Percentiles rank a stretch among this genome's conserved stretches.
phyloP scores from a whole-genome alignment of 2,888 invertebrate genomes.

The Lasioglossum vierecki region DNA sequence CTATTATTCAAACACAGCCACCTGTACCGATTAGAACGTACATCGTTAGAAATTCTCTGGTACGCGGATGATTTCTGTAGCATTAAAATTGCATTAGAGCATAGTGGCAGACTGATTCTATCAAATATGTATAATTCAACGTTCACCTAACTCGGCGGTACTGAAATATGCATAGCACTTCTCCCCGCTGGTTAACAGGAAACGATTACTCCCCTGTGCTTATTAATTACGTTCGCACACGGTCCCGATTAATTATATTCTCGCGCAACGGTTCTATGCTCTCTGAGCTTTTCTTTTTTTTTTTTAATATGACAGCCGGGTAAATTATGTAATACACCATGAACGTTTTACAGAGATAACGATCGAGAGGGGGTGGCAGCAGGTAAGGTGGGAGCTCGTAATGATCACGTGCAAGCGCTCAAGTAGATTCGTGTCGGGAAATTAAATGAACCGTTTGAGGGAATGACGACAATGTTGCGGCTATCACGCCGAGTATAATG shows the following conservation, averaged over 20 bases:
- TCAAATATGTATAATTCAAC: neutral
- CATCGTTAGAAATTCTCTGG: neutral
- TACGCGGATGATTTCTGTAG: neutral
- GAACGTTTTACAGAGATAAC: conserved; percentile 7
- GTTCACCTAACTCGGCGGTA: neutral
- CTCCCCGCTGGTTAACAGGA: neutral
- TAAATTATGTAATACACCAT: neutral
- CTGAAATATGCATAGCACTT: neutral
- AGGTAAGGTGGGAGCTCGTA: neutral
- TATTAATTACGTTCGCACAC: conserved; percentile 1
- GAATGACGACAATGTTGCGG: conserved; percentile 48
- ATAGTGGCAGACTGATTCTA: neutral
- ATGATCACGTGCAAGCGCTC: conserved; percentile 29
- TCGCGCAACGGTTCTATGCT: neutral
- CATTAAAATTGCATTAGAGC: neutral
- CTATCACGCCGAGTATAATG: conserved; percentile 50
- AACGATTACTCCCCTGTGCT: neutral
- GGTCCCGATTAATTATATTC: conserved; percentile 1
- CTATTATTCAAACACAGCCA: neutral
- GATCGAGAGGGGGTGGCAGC: neutral
- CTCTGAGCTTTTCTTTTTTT: neutral
- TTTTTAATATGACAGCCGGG: neutral
- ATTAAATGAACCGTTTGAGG: conserved; percentile 52
- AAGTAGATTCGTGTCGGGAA: conserved; percentile 36
- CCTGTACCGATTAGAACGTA: neutral